Base-by-base conservation (phyloP, 2,113 vertebrate genomes). In the Dasyprocta punctata region DNA sequence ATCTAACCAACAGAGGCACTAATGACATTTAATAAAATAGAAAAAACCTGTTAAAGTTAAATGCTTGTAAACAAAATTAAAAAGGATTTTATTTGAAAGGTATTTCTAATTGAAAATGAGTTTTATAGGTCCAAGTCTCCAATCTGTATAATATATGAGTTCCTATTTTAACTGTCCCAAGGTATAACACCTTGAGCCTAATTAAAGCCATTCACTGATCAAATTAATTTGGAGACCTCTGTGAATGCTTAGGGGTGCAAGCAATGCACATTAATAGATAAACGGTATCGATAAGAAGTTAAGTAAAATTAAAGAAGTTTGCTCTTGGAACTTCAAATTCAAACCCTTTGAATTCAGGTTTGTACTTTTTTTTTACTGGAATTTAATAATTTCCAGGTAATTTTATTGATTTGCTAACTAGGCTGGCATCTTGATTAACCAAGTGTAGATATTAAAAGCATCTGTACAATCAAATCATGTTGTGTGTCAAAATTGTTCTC, bases 101-200 rank as follows among this genome's bases (percentile, higher is more conserved):
- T 89, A 13, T 49, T 63, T 82, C 7, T 36, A 63, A 63, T 28
- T 80, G 60, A 92, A 93, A 83, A 71, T 95, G 30, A 95, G 26
- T 56, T 86, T 80, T 86, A 24, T 47, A 81, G 26, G 56, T 67
- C 6, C 86, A 0, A 73, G 6, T 84, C 56, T 87, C 41, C 49
- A 86, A 77, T 67, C 19, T 71, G 24, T 78, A 24, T 71, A 36
- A 89, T 83, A 65, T 86, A 54, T 65, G 22, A 89, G 60, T 77
- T 75, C 75, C 63, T 73, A 44, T 30, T 89, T 95, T 92, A 82
- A 83, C 80, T 95, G 87, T 83, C 63, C 16, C 9, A 87, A n/a
- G 8, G 7, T 61, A 73, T 61, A 89, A 49, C 16, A 94, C 65
- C 5, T 86, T 88, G 33, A 86, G 19, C 24, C 26, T 75, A 94